phyloP scores from a whole-genome alignment of 2,888 invertebrate species.

The Watsonalla cultraria region DNA sequence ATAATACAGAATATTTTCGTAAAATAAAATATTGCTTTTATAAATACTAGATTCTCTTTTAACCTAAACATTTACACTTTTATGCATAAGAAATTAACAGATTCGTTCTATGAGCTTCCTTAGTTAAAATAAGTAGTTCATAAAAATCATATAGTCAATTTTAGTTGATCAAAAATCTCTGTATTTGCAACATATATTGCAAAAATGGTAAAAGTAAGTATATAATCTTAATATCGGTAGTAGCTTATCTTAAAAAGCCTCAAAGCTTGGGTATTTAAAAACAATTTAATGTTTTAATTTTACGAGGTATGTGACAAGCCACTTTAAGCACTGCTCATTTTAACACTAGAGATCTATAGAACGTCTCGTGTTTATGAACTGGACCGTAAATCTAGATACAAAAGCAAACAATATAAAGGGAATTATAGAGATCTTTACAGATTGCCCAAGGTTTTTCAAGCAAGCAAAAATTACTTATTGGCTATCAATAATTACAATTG shows the following conservation, averaged over 20 bases:
- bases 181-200: too few relatives aligned
- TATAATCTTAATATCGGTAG: too few relatives aligned
- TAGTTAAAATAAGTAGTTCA: too few relatives aligned
- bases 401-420: slow-evolving; percentile 33
- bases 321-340: too few relatives aligned
- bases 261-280: too few relatives aligned
- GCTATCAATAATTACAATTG: background rate
- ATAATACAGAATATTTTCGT: slow-evolving; percentile 55
- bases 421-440: slow-evolving; percentile 43
- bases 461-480: slow-evolving; percentile 12
- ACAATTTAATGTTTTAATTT: too few relatives aligned
- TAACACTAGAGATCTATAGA: background rate
- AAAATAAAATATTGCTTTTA: slow-evolving; percentile 55
- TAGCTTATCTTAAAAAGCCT: too few relatives aligned
- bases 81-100: background rate
- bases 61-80: slow-evolving; percentile 36
- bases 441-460: slow-evolving; percentile 22
- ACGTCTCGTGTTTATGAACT: background rate
- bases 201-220: too few relatives aligned
- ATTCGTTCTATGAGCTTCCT: background rate
- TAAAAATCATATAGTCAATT: too few relatives aligned
- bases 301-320: too few relatives aligned
- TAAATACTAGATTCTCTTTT: slow-evolving; percentile 59
- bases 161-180: too few relatives aligned
- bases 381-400: slow-evolving; percentile 26